phyloP scores from a whole-genome alignment of 2,797 vertebrate species.

The Pipistrellus nathusii region DNA sequence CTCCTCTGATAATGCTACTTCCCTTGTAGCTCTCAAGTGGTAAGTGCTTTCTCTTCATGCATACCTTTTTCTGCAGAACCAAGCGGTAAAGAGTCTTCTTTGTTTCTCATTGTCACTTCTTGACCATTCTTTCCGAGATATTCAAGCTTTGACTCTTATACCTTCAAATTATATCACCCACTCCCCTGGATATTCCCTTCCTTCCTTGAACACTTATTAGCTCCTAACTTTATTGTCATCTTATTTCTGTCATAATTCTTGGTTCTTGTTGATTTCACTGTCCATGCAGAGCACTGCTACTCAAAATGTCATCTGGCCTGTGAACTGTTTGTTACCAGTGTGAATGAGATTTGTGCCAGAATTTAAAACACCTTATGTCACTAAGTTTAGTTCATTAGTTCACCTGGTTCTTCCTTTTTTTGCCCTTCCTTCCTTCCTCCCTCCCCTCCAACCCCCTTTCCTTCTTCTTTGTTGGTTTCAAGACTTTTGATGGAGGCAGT shows the following conservation, averaged over 20 bases:
- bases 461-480: background rate
- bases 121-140: background rate
- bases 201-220: background rate
- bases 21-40: background rate
- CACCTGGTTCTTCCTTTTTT: background rate
- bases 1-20: background rate
- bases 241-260: background rate
- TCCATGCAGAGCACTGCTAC: background rate
- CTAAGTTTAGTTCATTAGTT: conserved; percentile 22
- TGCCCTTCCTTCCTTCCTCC: too few species aligned
- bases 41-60: background rate
- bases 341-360: background rate
- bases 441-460: too few species aligned
- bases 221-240: background rate
- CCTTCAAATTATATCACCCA: background rate
- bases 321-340: background rate
- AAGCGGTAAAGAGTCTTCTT: background rate
- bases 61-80: background rate
- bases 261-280: background rate
- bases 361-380: background rate
- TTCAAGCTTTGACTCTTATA: background rate
- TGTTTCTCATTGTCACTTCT: background rate
- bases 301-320: background rate
- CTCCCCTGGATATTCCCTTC: background rate
- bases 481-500: background rate